A percentile compares a stretch with the other conserved stretches of the same genome.
Conservation (phyloP, 2,888 invertebrate species). For the Seira musarum region DNA sequence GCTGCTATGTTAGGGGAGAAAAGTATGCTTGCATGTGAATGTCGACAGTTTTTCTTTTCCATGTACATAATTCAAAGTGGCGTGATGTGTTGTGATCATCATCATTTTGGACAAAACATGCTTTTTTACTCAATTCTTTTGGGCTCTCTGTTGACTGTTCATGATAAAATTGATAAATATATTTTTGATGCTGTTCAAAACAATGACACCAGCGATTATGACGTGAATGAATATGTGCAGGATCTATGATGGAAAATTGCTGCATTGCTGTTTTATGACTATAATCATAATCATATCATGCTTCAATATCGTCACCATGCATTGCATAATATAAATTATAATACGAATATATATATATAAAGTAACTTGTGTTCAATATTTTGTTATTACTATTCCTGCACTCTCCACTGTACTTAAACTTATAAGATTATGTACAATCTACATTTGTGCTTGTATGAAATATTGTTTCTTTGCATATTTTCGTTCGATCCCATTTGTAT, state of each 20-base stretch:
- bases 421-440: no score
- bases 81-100: neutral
- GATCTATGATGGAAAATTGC: neutral
- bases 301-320: neutral
- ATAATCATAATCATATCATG: neutral
- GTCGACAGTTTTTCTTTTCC: slow-evolving; percentile 1
- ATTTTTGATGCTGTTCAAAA: neutral
- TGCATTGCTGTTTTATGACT: slow-evolving; percentile 50
- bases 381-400: neutral
- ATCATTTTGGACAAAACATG: no score
- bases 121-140: no score
- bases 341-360: no score
- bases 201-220: neutral
- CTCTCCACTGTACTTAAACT: neutral
- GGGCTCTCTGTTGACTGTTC: no score
- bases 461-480: no score
- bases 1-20: no score
- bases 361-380: neutral
- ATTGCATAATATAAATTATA: no score
- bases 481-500: no score
- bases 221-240: neutral
- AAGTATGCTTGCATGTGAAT: neutral
- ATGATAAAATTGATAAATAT: neutral
- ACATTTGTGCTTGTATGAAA: no score
- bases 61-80: neutral